Evolutionary conservation across 2,888 invertebrate genomes (phyloP), one percentile per base, ranked within the genome.

Genomic region (Drosophila diplacantha): DNA sequence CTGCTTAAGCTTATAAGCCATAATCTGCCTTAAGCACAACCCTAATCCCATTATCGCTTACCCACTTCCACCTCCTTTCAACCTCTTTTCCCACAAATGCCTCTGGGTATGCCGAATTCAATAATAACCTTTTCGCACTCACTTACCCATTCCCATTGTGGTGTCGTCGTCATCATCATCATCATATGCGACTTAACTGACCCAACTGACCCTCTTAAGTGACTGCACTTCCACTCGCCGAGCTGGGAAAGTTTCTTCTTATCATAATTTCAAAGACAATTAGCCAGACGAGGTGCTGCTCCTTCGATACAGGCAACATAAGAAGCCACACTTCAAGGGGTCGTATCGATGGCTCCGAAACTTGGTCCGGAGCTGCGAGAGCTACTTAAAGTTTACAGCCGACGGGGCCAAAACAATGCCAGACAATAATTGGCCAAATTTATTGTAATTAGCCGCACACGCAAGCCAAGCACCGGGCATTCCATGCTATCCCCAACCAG

Each of bases 351-450:
- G 68, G 58, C 18, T 61, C 32, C 34, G 49, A 84, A 81, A 81
- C 81, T 84, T 84, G 56, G 84, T 83, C 84, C 62, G 57, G 57
- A 47, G 31, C 49, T 62, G 49, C 18, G 34, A 18, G 38, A 71
- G 75, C 64, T 74, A 71, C 82, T 83, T 85, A 69, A 85, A 81
- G 84, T 85, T 81, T 75, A 61, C 61, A 63, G 55, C 67, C 58
- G 39, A 35, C 39, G 38, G 70, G 49, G 29, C 71, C 51, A 60
- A 52, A 61, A 62, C 66, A 74, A 58, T 75, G 75, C 71, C 74
- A 83, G 82, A 76, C 81, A 81, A 85, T 81, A 81, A 81, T 81
- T 81, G 85, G 82, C 84, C 70, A 85, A 81, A 81, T 81, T 81
- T 85, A 85, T 81, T 81, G 81, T 85, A 81, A 81, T 81, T 85